Percentiles rank a stretch among this genome's conserved stretches.
phyloP scores from a whole-genome alignment of 1,140 invertebrate species.

The Macrobrachium rosenbergii region DNA sequence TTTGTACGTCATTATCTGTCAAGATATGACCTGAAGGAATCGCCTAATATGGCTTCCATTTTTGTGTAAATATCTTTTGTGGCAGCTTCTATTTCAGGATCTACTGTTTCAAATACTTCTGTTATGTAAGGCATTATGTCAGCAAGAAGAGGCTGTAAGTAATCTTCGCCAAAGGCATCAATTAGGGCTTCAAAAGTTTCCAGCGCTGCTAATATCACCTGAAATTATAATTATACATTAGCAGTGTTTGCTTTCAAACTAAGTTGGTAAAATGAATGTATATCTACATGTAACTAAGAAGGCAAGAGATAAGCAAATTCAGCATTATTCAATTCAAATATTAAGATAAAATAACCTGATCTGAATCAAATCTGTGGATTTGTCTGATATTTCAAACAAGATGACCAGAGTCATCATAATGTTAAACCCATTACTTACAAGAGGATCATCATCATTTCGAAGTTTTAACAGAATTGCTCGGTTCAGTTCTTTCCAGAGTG shows the following conservation, averaged over 20 bases:
- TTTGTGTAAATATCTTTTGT: conserved; percentile 46
- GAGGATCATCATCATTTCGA: conserved; percentile 77
- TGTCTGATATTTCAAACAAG: neutral
- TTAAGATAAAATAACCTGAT: neutral
- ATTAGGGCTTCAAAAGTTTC: conserved; percentile 51
- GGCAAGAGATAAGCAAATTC: neutral
- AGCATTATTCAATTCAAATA: neutral
- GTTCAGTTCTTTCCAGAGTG: conserved; percentile 88
- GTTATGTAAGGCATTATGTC: conserved; percentile 62
- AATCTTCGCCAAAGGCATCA: conserved; percentile 57
- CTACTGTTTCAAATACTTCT: conserved; percentile 57
- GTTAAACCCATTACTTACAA: conserved; percentile 68
- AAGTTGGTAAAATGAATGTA: neutral
- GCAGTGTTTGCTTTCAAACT: too few species aligned
- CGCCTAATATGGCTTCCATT: conserved; percentile 64
- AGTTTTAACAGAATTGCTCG: conserved; percentile 92
- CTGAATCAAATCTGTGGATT: neutral
- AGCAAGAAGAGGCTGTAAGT: conserved; percentile 60
- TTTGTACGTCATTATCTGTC: neutral
- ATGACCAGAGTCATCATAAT: too few species aligned
- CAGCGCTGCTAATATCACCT: conserved; percentile 53
- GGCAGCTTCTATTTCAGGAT: conserved; percentile 42
- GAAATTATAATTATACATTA: neutral
- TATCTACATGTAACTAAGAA: neutral
- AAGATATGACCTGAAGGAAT: conserved; percentile 55